Evolutionary conservation across 2,113 vertebrate species (phyloP).

Genomic region (human (Homo sapiens)): GRCh38 chr16:1541501-1542000

Average conservation of each 20-base stretch:
- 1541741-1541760: not conserved
- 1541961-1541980: slow-evolving; percentile 92
- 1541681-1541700: not conserved
- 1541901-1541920: slow-evolving; percentile 78
- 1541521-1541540: too few relatives aligned
- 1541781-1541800: not conserved
- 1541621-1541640: not conserved
- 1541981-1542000: slow-evolving; percentile 96
- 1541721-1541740: not conserved
- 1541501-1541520: too few relatives aligned
- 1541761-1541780: not conserved
- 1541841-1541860: not conserved
- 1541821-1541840: not conserved
- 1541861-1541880: not conserved
- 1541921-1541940: slow-evolving; percentile 99
- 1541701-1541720: too few relatives aligned
- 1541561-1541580: not conserved
- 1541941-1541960: slow-evolving; percentile 98
- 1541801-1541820: not conserved
- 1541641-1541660: not conserved
- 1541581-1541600: not conserved
- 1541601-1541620: not conserved
- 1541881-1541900: not conserved
- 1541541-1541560: too few relatives aligned
- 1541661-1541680: too few relatives aligned